These are phyloP conservation scores for Callitettix versicolor DNA, from an alignment of 1,140 invertebrate species.

Conservation along the genomic window DNA sequence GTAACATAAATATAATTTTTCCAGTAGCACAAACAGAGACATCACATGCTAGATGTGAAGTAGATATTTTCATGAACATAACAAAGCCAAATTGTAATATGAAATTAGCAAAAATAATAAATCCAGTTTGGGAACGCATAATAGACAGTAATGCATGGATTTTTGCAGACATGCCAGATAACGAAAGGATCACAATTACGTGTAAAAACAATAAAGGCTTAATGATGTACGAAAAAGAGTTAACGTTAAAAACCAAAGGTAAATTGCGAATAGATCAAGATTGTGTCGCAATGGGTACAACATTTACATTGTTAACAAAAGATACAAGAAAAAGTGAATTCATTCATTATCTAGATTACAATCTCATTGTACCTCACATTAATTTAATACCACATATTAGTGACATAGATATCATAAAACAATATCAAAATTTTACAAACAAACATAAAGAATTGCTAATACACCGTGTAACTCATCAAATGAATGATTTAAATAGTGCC, in stretches of 20 bases:
- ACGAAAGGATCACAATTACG: too few relatives aligned
- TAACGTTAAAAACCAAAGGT: neutral
- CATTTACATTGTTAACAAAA: neutral
- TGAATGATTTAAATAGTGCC: conserved; percentile 3
- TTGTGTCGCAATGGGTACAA: too few relatives aligned
- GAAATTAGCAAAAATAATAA: too few relatives aligned
- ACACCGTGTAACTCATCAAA: neutral
- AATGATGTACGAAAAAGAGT: too few relatives aligned
- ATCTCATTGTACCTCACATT: too few relatives aligned
- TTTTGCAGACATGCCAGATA: neutral
- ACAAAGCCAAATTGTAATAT: neutral
- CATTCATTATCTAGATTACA: too few relatives aligned
- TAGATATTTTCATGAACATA: neutral
- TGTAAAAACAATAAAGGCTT: too few relatives aligned
- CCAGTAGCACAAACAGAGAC: neutral
- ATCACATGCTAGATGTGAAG: neutral
- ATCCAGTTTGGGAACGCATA: neutral
- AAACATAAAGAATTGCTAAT: neutral
- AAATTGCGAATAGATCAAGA: neutral
- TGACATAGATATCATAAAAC: too few relatives aligned
- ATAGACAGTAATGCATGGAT: neutral
- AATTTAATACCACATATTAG: too few relatives aligned
- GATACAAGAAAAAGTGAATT: too few relatives aligned
- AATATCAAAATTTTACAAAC: too few relatives aligned
- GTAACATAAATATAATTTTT: neutral